Evolutionary conservation across 30 jellyfish, hydroid and myxozoan species (phyloP).

Genomic region (Aurelia sp.): DNA sequence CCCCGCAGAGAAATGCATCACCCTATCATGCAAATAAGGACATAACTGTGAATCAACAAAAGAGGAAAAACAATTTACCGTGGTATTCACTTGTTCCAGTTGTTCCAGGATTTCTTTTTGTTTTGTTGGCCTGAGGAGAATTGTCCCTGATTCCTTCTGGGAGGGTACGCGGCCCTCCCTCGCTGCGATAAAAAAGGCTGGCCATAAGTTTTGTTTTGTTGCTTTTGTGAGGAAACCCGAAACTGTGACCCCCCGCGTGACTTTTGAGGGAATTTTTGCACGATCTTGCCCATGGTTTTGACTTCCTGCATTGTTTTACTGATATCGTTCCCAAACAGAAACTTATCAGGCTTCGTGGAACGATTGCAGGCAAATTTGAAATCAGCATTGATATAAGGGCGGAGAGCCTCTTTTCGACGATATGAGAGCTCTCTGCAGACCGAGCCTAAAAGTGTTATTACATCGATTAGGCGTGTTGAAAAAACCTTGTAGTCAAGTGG

Average conservation of each 20-base stretch:
- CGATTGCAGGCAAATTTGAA: conserved; percentile 38
- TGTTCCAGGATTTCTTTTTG: not conserved
- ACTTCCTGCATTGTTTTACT: conserved; percentile 22
- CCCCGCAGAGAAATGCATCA: no score
- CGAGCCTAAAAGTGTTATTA: conserved; percentile 22
- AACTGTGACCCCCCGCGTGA: no score
- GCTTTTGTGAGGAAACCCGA: not conserved
- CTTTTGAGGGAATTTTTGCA: no score
- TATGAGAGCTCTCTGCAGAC: conserved; percentile 39
- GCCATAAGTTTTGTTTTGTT: no score
- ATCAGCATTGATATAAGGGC: conserved; percentile 14
- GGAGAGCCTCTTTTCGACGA: no score
- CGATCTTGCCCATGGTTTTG: not conserved
- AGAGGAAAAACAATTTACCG: not conserved
- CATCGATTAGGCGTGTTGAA: conserved; percentile 4
- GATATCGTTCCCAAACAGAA: not conserved
- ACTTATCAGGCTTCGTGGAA: conserved; percentile 24
- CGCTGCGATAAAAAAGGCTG: not conserved
- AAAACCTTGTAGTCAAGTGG: conserved; percentile 15
- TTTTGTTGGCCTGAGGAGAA: not conserved
- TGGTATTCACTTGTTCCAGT: not conserved
- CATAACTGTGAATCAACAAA: not conserved
- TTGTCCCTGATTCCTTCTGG: not conserved
- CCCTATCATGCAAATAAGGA: no score
- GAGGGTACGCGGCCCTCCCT: not conserved